Evolutionary conservation across 1,140 invertebrate genomes (phyloP).

Genomic region (Ostrea edulis): DNA sequence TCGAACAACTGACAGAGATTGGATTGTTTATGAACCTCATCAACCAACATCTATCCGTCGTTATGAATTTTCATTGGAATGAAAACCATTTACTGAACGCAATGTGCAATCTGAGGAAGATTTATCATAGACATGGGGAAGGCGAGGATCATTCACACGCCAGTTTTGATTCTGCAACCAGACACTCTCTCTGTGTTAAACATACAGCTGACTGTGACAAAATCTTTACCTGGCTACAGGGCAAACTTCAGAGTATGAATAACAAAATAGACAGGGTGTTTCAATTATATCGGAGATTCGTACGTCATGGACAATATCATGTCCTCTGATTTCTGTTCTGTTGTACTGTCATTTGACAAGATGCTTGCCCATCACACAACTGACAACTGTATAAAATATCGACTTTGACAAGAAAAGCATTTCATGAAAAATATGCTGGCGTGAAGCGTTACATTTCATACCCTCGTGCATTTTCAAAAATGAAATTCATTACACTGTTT

Average conservation of each 20-base stretch:
- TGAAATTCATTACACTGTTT: too few relatives aligned
- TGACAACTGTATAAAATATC: too few relatives aligned
- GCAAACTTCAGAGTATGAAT: neutral
- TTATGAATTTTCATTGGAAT: neutral
- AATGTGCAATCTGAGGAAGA: neutral
- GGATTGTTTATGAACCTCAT: neutral
- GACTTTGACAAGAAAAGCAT: too few relatives aligned
- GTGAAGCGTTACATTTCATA: too few relatives aligned
- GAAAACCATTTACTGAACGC: neutral
- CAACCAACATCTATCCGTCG: neutral
- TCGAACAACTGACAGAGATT: neutral
- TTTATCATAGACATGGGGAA: constrained; percentile 16
- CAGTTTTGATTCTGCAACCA: neutral
- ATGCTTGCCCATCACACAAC: too few relatives aligned
- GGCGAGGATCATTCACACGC: neutral
- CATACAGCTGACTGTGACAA: neutral
- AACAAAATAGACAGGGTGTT: neutral
- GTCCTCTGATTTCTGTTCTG: neutral
- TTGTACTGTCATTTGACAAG: too few relatives aligned
- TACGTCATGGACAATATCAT: neutral
- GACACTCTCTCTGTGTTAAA: constrained; percentile 2
- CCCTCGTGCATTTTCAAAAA: too few relatives aligned
- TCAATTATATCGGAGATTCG: neutral
- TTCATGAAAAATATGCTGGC: too few relatives aligned
- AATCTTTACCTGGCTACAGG: neutral